These are phyloP conservation scores for Cheilosia scutellata DNA, from an alignment of 2,888 invertebrate species.

Conservation along the genomic window DNA sequence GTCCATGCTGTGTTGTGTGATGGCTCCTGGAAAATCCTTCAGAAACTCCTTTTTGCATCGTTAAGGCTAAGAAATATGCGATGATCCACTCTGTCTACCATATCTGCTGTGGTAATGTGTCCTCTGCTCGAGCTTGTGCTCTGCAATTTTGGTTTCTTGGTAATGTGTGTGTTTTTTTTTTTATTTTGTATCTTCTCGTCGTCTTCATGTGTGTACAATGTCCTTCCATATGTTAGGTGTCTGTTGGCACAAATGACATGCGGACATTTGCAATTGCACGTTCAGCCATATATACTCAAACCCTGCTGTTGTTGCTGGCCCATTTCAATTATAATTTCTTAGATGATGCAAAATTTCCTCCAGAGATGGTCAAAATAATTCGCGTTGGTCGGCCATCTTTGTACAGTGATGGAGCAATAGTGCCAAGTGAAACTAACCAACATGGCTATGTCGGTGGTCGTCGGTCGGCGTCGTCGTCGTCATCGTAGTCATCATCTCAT, in stretches of 20 bases:
- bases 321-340: constrained; percentile 76
- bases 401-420: constrained; percentile 38
- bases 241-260: constrained; percentile 71
- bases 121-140: constrained; percentile 50
- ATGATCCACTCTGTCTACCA: constrained; percentile 61
- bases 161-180: constrained; percentile 21
- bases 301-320: constrained; percentile 39
- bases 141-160: constrained; percentile 69
- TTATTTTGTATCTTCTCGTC: constrained; percentile 33
- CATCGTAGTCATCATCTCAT: constrained; percentile 35
- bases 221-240: constrained; percentile 64
- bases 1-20: constrained; percentile 11
- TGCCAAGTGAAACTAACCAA: constrained; percentile 65
- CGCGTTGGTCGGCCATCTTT: constrained; percentile 75
- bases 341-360: constrained; percentile 75
- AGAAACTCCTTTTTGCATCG: constrained; percentile 57
- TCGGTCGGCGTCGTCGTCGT: constrained; percentile 27
- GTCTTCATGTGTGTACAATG: constrained; percentile 28
- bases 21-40: constrained; percentile 36
- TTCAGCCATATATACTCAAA: constrained; percentile 24
- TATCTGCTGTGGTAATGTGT: constrained; percentile 39
- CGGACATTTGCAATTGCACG: constrained; percentile 66
- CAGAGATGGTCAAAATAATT: constrained; percentile 74
- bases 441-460: constrained; percentile 21
- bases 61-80: constrained; percentile 54